Percentiles rank a stretch among this genome's conserved stretches.
phyloP scores from a whole-genome alignment of 2,797 vertebrate genomes.

The Pteropus rufus region DNA sequence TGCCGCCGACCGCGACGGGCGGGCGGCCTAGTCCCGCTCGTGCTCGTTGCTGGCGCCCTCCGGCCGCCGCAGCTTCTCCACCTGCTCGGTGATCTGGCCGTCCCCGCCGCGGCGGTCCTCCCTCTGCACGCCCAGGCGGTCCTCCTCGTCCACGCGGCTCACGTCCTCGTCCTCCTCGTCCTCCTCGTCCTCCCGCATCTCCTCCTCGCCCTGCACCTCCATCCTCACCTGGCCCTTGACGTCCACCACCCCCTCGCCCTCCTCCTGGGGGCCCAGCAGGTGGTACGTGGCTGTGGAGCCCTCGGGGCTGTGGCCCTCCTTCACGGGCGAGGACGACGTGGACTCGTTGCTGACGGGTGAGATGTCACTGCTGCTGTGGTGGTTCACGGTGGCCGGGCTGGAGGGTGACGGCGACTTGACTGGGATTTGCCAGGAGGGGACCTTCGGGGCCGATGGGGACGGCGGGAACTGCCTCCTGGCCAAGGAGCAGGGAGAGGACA shows the following conservation, averaged over 20 bases:
- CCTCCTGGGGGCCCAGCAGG: constrained; percentile 82
- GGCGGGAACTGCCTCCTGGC: constrained; percentile 96
- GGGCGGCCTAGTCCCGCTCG: constrained; percentile 90
- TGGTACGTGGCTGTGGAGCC: constrained; percentile 85
- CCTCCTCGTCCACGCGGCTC: constrained; percentile 87
- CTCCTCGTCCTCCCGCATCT: constrained; percentile 84
- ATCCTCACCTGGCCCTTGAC: constrained; percentile 93
- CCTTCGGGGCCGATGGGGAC: constrained; percentile 93
- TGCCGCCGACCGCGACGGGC: no score
- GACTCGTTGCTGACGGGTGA: constrained; percentile 97
- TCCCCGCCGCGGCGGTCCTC: constrained; percentile 95
- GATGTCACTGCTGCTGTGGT: constrained; percentile 99
- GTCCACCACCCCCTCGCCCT: constrained; percentile 81
- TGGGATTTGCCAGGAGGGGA: constrained; percentile 97
- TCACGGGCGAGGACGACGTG: constrained; percentile 88
- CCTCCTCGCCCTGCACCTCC: constrained; percentile 95
- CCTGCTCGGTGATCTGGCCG: constrained; percentile 97
- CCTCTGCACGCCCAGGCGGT: constrained; percentile 89
- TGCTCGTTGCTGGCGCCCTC: constrained; percentile 96
- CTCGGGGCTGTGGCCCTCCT: constrained; percentile 91
- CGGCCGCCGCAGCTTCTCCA: constrained; percentile 95
- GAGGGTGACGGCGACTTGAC: constrained; percentile 89
- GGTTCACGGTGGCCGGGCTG: constrained; percentile 84
- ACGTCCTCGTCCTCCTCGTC: constrained; percentile 88
- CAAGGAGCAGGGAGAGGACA: constrained; percentile 30